A percentile compares a stretch with the other conserved stretches of the same genome.
These are phyloP conservation scores for Nemurella pictetii DNA, from an alignment of 2,888 invertebrate species.

Conservation along the genomic window DNA sequence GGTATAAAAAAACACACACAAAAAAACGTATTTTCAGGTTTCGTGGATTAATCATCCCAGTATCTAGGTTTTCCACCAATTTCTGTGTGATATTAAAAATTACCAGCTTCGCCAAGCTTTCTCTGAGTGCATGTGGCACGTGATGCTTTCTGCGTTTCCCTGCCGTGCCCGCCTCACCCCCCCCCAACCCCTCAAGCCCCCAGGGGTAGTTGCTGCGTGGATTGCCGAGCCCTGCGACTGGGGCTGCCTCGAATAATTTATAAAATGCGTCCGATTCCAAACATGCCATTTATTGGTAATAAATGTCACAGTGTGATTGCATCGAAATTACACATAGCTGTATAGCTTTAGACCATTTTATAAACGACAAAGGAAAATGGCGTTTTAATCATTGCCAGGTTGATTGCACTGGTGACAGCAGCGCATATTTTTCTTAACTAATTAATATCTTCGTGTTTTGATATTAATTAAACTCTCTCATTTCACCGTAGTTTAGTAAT, in stretches of 20 bases:
- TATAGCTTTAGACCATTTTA: background rate
- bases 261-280: background rate
- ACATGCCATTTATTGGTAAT: background rate
- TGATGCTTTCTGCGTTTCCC: background rate
- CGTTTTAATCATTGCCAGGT: background rate
- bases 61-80: background rate
- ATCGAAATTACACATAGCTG: background rate
- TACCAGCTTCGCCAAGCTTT: background rate
- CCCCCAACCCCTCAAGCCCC: no score
- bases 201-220: no score
- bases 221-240: no score
- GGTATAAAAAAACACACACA: no score
- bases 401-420: background rate
- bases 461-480: background rate
- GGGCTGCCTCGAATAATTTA: background rate
- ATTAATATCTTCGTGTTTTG: conserved; percentile 8
- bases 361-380: background rate
- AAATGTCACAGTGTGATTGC: conserved; percentile 2
- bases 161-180: background rate
- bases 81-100: background rate
- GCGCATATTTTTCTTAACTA: background rate
- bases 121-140: background rate
- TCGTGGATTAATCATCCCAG: background rate
- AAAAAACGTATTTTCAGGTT: background rate
- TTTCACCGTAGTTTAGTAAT: background rate